Evolutionary conservation across 2,888 invertebrate genomes (phyloP), one percentile per base, ranked within the genome.

Genomic region (Brenthis daphne): DNA sequence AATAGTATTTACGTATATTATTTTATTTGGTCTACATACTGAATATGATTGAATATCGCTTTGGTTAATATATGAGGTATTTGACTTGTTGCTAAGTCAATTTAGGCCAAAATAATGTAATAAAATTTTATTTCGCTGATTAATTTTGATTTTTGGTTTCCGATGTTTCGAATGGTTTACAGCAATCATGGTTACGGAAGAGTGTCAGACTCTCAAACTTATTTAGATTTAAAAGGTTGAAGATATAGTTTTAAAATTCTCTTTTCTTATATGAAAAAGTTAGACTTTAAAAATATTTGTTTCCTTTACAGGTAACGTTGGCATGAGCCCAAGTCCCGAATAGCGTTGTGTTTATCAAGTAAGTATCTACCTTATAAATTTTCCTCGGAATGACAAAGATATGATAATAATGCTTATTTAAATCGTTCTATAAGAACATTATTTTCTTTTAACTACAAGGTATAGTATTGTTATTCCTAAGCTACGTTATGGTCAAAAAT

Each of bases 261-360:
- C 20, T 57, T 65, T 65, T 57, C 33, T 43, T 60, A 37, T 16
- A 50, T 37, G 37, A 61, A 16, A 37, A 51, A 16, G 51, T 4
- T n/a, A 51, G 13, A 33, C 33, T 58, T 53, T 67, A 70, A 20
- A 73, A 75, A 75, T 68, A 65, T 73, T 77, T 73, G 67, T 69
- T 73, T 76, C 69, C 74, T 75, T 79, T 77, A 74, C 79, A 80
- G 80, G 79, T 80, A 76, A 74, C 73, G 69, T 72, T 80, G 80
- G 80, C 77, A 14, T 33, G 33, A 53, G 55, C 69, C 80, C 79
- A 80, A 70, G 64, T 70, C 66, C 65, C 73, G 71, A 75, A 74
- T 73, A 74, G 74, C 64, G 66, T 73, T 64, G 67, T 68, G 72
- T 75, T 76, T 74, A 76, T 75, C 75, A 77, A 78, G 76, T 77